phyloP scores from a whole-genome alignment of 2,797 vertebrate species.

The Buceros bicornis region DNA sequence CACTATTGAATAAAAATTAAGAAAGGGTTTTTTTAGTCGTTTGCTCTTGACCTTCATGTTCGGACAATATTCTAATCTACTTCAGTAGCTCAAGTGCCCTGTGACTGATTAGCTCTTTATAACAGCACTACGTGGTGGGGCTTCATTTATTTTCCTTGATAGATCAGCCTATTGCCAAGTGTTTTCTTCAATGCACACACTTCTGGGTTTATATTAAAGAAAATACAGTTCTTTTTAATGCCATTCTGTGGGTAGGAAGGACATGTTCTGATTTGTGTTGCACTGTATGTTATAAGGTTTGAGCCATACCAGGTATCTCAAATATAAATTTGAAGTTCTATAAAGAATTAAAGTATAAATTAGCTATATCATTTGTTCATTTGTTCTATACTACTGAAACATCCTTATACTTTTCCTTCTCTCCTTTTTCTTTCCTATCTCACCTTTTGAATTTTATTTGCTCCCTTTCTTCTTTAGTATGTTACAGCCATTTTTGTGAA shows the following conservation, averaged over 20 bases:
- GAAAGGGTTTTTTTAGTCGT: not conserved
- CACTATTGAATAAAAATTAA: not conserved
- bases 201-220: not conserved
- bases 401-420: not conserved
- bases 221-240: not conserved
- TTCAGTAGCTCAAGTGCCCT: not conserved
- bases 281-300: not conserved
- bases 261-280: not conserved
- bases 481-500: not conserved
- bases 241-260: not conserved
- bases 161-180: not conserved
- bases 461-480: not conserved
- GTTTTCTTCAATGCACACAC: not conserved
- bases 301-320: not conserved
- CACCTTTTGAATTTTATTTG: not conserved
- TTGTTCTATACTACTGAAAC: not conserved
- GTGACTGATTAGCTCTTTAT: conserved; percentile 21
- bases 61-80: not conserved
- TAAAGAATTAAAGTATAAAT: not conserved
- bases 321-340: not conserved
- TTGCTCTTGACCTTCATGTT: not conserved
- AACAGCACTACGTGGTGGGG: not conserved
- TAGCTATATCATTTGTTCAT: not conserved
- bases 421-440: not conserved
- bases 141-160: conserved; percentile 30